Conservation (phyloP, 2,888 invertebrate species). For the Entomobrya multifasciata region DNA sequence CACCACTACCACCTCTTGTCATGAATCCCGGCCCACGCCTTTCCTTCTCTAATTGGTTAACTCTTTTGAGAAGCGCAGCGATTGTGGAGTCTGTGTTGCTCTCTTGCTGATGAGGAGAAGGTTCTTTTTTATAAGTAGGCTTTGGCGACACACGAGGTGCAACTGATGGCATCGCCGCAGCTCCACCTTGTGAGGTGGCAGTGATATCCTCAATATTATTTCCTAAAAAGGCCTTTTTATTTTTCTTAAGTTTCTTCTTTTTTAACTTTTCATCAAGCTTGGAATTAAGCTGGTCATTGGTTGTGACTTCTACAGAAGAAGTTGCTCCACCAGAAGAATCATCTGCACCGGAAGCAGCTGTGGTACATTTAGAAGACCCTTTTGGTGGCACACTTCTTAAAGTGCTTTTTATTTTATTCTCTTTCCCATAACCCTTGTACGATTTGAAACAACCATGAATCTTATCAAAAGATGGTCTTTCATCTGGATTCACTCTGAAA, state of each 20-base stretch:
- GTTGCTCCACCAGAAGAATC: too few relatives aligned
- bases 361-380: too few relatives aligned
- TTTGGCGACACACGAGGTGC: not conserved
- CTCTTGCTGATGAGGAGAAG: not conserved
- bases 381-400: not conserved
- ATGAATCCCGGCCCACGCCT: too few relatives aligned
- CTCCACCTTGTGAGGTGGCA: not conserved
- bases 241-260: constrained; percentile 13
- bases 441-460: constrained; percentile 50
- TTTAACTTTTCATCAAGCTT: not conserved
- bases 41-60: constrained; percentile 34
- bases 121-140: not conserved
- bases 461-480: constrained; percentile 64
- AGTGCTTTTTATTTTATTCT: constrained; percentile 4
- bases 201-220: too few relatives aligned
- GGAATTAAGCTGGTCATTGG: not conserved
- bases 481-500: constrained; percentile 57
- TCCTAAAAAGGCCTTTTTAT: not conserved
- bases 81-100: not conserved
- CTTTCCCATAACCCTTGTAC: constrained; percentile 24
- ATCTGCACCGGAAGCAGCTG: too few relatives aligned
- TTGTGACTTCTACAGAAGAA: too few relatives aligned
- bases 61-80: constrained; percentile 1
- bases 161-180: not conserved
- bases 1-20: not conserved